phyloP scores from a whole-genome alignment of 2,797 vertebrate genomes.

The Darevskia nairensis region DNA sequence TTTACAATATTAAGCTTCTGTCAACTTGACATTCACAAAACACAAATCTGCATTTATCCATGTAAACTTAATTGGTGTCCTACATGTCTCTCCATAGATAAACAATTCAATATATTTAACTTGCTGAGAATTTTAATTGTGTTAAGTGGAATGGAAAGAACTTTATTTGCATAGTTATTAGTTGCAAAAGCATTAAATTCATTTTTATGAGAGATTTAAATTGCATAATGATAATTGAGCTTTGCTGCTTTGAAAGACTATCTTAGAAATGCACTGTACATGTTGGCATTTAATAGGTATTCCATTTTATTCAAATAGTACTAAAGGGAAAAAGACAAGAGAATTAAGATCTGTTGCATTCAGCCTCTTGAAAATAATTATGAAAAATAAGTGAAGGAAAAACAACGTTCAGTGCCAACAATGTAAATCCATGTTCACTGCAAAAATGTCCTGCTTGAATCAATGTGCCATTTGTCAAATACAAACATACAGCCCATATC shows the following conservation, averaged over 20 bases:
- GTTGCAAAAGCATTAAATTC: slow-evolving; percentile 46
- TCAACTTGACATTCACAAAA: slow-evolving; percentile 72
- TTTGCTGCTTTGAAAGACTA: slow-evolving; percentile 14
- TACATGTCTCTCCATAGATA: slow-evolving; percentile 72
- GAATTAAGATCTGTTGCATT: not conserved
- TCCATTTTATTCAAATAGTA: slow-evolving; percentile 34
- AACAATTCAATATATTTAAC: slow-evolving; percentile 72
- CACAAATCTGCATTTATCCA: slow-evolving; percentile 75
- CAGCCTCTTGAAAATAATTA: not conserved
- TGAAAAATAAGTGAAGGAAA: not conserved
- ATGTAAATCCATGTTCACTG: slow-evolving; percentile 41
- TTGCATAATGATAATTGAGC: slow-evolving; percentile 48
- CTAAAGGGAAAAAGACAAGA: slow-evolving; percentile 9
- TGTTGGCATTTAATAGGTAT: slow-evolving; percentile 19
- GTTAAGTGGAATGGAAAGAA: slow-evolving; percentile 71
- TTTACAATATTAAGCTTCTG: slow-evolving; percentile 76
- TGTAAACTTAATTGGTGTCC: slow-evolving; percentile 76
- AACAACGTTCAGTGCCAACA: not conserved
- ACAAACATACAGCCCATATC: not conserved
- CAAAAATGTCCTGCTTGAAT: not conserved
- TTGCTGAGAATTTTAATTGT: slow-evolving; percentile 71
- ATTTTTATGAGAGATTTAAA: slow-evolving; percentile 53
- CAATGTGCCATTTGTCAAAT: slow-evolving; percentile 8
- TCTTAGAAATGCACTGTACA: slow-evolving; percentile 24
- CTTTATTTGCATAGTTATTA: slow-evolving; percentile 59